Conservation (phyloP, 92 coral and sea anemone genomes). For the Montipora capitata region DNA sequence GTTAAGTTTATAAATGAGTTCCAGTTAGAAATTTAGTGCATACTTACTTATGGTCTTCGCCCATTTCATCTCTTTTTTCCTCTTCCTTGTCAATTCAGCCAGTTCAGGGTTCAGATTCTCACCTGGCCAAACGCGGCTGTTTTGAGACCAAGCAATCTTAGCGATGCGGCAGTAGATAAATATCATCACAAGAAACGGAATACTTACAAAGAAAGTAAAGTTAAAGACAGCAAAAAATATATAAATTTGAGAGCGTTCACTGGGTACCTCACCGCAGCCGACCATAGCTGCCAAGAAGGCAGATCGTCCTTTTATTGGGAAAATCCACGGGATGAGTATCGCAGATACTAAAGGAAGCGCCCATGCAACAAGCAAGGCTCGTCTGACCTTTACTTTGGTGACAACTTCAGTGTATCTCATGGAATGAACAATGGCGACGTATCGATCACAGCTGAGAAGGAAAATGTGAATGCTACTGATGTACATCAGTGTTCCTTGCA, state of each 20-base stretch:
- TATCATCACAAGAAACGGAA: conserved; percentile 50
- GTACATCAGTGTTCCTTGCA: conserved; percentile 47
- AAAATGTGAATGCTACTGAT: conserved; percentile 84
- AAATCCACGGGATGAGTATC: background rate
- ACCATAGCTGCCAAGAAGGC: background rate
- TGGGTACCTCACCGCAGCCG: conserved; percentile 32
- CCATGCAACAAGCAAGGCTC: conserved; percentile 61
- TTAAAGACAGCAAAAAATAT: conserved; percentile 35
- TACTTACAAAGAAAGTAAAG: conserved; percentile 4
- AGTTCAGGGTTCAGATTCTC: conserved; percentile 18
- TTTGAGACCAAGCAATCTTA: conserved; percentile 58
- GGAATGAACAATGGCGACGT: conserved; percentile 80
- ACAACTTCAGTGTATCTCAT: conserved; percentile 72
- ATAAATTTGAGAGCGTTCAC: background rate
- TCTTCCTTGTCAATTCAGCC: conserved; percentile 11
- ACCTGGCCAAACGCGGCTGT: conserved; percentile 37
- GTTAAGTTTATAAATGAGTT: too few relatives aligned
- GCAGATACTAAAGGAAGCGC: conserved; percentile 41
- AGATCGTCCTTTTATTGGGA: background rate
- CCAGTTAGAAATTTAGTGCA: background rate
- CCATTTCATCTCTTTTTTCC: conserved; percentile 71
- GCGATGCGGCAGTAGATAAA: conserved; percentile 49
- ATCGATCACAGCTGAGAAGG: conserved; percentile 90
- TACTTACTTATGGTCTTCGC: conserved; percentile 55
- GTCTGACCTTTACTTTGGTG: conserved; percentile 71